These are phyloP conservation scores for Hypsibius dujardini DNA, from an alignment of 1,140 invertebrate species.

Conservation along the genomic window DNA sequence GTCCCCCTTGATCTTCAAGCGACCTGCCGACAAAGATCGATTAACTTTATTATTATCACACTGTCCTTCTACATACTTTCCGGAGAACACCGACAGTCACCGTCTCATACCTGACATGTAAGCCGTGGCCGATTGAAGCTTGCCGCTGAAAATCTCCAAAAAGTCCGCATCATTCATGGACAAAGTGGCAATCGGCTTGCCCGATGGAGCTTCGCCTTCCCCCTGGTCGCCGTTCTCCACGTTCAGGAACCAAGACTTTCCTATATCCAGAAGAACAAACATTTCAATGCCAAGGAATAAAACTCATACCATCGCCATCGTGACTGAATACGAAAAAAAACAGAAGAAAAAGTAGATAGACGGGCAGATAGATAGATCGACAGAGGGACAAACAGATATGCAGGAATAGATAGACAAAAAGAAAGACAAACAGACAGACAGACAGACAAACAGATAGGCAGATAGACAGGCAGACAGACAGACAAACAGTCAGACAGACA, in stretches of 20 bases:
- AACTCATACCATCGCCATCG: no score
- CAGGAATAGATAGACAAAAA: background rate
- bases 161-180: conserved; percentile 52
- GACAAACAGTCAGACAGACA: conserved; percentile 20
- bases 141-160: conserved; percentile 37
- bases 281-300: no score
- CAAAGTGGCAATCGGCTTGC: conserved; percentile 58
- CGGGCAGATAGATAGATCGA: conserved; percentile 1
- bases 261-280: conserved; percentile 21
- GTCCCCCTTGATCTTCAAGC: background rate
- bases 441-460: conserved; percentile 57
- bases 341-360: conserved; percentile 18
- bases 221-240: conserved; percentile 17
- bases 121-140: background rate
- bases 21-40: no score
- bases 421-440: conserved; percentile 35
- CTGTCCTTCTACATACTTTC: no score
- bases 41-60: no score
- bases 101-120: background rate
- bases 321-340: no score
- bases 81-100: no score
- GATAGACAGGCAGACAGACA: conserved; percentile 37
- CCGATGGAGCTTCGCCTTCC: background rate
- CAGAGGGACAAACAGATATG: no score
- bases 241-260: conserved; percentile 22